Percentiles rank a stretch among this genome's conserved stretches.
Conservation (phyloP, 2,113 vertebrate genomes). For the Vicugna pacos region DNA sequence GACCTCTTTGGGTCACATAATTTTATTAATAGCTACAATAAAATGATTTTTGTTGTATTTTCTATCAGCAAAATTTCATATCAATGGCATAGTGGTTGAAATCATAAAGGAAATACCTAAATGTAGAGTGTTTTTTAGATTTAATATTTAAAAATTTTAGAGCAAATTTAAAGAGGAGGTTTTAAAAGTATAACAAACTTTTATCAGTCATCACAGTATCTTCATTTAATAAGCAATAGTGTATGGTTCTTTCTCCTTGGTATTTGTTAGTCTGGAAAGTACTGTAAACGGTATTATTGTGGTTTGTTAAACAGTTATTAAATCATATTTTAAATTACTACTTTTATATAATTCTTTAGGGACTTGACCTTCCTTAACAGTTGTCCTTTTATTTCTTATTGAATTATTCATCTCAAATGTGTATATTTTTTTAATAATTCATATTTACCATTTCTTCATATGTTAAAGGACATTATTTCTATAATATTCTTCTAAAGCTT, state of each 20-base stretch:
- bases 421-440: slow-evolving; percentile 54
- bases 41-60: slow-evolving; percentile 45
- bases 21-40: slow-evolving; percentile 53
- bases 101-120: slow-evolving; percentile 51
- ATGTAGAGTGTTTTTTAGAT: neutral
- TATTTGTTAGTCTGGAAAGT: neutral
- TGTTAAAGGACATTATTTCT: slow-evolving; percentile 71
- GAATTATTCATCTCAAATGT: slow-evolving; percentile 57
- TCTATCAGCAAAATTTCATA: neutral
- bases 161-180: slow-evolving; percentile 14
- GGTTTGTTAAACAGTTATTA: slow-evolving; percentile 32
- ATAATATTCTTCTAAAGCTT: slow-evolving; percentile 59
- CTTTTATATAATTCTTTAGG: slow-evolving; percentile 9
- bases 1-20: neutral
- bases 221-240: neutral
- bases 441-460: slow-evolving; percentile 57
- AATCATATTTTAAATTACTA: slow-evolving; percentile 32
- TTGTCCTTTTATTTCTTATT: neutral
- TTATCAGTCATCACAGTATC: neutral
- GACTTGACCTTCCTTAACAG: neutral
- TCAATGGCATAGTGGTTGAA: slow-evolving; percentile 23
- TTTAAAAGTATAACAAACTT: slow-evolving; percentile 38
- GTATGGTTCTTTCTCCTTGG: neutral
- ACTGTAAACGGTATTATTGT: neutral
- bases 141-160: neutral